Evolutionary conservation across 1,140 invertebrate genomes (phyloP).

Genomic region (Drosophila nikananu): DNA sequence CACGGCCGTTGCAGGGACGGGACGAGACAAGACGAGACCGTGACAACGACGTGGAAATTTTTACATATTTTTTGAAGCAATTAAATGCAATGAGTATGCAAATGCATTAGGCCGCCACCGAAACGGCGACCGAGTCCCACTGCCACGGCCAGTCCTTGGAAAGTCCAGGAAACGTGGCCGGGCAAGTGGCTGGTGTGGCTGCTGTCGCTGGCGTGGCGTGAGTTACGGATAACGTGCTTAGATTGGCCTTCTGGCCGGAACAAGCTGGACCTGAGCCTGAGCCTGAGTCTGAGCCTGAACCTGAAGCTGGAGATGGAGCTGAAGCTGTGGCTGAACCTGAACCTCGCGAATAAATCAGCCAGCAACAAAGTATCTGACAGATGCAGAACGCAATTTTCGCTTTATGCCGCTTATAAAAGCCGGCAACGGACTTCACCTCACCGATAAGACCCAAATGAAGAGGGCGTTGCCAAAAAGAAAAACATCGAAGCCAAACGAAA

Average conservation of each 20-base stretch:
- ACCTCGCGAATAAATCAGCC: conserved; percentile 60
- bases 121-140: conserved; percentile 32
- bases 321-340: background rate
- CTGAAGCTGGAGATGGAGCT: background rate
- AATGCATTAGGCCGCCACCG: conserved; percentile 68
- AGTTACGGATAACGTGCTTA: conserved; percentile 75
- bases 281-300: background rate
- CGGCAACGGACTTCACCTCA: conserved; percentile 24
- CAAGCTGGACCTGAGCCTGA: background rate
- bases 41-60: conserved; percentile 69
- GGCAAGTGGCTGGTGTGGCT: conserved; percentile 42
- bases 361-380: conserved; percentile 73
- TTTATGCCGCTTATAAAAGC: conserved; percentile 68
- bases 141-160: conserved; percentile 44
- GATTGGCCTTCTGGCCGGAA: conserved; percentile 61
- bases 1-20: conserved; percentile 31
- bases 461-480: conserved; percentile 57
- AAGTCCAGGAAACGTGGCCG: conserved; percentile 61
- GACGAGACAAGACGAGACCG: conserved; percentile 43
- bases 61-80: conserved; percentile 80
- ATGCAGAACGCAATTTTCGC: conserved; percentile 77
- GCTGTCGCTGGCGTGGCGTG: conserved; percentile 53
- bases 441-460: conserved; percentile 73
- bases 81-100: conserved; percentile 81
- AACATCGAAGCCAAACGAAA: conserved; percentile 42